A percentile compares a stretch with the other conserved stretches of the same genome.
phyloP scores from a whole-genome alignment of 2,888 invertebrate genomes.

The Exocentrus adspersus region DNA sequence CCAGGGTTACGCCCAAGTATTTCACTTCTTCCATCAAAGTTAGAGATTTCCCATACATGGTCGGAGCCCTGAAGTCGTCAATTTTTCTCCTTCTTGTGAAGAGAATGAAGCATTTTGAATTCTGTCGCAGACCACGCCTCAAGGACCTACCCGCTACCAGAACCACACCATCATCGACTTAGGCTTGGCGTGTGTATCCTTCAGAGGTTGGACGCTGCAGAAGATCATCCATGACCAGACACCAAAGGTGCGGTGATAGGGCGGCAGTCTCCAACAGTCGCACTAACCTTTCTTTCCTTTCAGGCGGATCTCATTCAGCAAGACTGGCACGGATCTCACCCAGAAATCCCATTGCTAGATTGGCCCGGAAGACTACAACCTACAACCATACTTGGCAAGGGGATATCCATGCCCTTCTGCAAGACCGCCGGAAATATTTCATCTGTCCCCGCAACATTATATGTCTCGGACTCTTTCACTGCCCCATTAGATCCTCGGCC shows the following conservation, averaged over 20 bases:
- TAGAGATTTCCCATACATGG: not conserved
- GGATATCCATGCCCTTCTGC: not conserved
- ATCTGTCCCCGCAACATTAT: not conserved
- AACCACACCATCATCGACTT: no score
- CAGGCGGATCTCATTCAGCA: no score
- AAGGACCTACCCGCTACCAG: no score
- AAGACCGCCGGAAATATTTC: not conserved
- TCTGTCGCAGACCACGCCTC: no score
- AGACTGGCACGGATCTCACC: no score
- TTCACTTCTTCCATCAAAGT: not conserved
- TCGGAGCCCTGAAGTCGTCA: not conserved
- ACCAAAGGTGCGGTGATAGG: no score
- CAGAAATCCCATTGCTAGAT: not conserved
- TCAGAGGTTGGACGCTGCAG: no score
- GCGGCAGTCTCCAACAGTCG: not conserved
- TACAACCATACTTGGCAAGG: not conserved
- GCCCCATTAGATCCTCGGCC: not conserved
- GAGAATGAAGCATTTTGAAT: no score
- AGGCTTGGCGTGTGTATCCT: no score
- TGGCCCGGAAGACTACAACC: not conserved
- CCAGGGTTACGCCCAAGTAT: not conserved
- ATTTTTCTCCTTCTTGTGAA: not conserved
- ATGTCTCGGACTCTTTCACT: not conserved
- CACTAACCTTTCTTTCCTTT: no score
- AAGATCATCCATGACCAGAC: no score